A percentile compares a stretch with the other conserved stretches of the same genome.
Conservation (phyloP, 2,888 invertebrate genomes). For the Sturmia bella region DNA sequence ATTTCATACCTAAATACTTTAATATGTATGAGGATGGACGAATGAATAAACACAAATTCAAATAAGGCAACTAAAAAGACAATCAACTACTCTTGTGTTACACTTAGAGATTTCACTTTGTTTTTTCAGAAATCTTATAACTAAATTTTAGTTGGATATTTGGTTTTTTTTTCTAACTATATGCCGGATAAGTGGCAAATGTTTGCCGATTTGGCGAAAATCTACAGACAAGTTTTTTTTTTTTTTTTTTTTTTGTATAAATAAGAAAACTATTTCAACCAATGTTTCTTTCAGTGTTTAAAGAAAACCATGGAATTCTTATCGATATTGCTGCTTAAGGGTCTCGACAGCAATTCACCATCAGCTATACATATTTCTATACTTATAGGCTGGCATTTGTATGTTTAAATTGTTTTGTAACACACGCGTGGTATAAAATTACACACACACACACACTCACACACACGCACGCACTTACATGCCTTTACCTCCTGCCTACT, state of each 20-base stretch:
- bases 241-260: too few relatives aligned
- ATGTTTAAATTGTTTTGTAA: background rate
- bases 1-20: background rate
- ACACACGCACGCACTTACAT: conserved; percentile 4
- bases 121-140: too few relatives aligned
- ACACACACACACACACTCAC: background rate
- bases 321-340: conserved; percentile 15
- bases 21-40: background rate
- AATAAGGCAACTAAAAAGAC: background rate
- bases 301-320: conserved; percentile 13
- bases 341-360: conserved; percentile 32
- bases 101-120: too few relatives aligned
- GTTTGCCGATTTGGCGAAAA: background rate
- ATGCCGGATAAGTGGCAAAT: background rate
- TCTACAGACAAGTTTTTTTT: background rate
- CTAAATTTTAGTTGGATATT: too few relatives aligned
- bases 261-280: background rate
- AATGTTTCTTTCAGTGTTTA: background rate
- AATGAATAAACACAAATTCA: background rate
- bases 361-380: conserved; percentile 11
- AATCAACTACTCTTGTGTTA: too few relatives aligned
- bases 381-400: background rate
- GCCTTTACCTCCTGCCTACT: background rate
- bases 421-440: conserved; percentile 14
- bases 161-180: too few relatives aligned